These are phyloP conservation scores for Bubo blakistoni DNA, from an alignment of 2,113 vertebrate genomes.

Conservation along the genomic window DNA sequence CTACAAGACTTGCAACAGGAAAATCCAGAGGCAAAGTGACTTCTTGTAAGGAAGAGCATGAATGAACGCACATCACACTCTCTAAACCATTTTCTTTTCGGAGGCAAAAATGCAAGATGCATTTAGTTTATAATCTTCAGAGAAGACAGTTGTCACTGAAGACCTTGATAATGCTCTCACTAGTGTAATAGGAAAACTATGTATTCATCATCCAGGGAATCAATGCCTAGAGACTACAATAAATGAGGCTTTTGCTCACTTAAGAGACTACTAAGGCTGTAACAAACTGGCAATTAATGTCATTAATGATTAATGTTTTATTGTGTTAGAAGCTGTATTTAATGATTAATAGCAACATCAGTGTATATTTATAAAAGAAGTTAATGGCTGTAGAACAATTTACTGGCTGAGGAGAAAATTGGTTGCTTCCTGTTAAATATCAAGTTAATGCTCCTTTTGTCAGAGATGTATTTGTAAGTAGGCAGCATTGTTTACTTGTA, in stretches of 20 bases:
- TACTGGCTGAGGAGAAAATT: neutral
- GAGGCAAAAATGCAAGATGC: neutral
- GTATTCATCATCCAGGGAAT: neutral
- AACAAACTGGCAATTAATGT: conserved; percentile 24
- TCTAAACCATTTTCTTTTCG: neutral
- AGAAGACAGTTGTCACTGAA: neutral
- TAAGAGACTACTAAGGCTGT: neutral
- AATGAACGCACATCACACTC: neutral
- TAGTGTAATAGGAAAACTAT: neutral
- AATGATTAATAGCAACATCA: neutral
- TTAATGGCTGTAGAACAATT: neutral
- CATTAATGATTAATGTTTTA: conserved; percentile 11
- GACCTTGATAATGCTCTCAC: neutral
- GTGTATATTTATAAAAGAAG: neutral
- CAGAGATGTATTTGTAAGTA: neutral
- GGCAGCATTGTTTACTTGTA: neutral
- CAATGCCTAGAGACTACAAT: neutral
- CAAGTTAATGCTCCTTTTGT: neutral
- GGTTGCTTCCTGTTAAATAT: neutral
- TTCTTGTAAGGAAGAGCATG: neutral
- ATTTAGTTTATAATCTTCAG: neutral
- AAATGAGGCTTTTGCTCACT: neutral
- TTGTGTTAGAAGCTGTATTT: conserved; percentile 2
- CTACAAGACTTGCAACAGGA: neutral
- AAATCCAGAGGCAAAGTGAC: neutral